Evolutionary conservation across 2,797 vertebrate genomes (phyloP).

Genomic region (Eospalax fontanierii): DNA sequence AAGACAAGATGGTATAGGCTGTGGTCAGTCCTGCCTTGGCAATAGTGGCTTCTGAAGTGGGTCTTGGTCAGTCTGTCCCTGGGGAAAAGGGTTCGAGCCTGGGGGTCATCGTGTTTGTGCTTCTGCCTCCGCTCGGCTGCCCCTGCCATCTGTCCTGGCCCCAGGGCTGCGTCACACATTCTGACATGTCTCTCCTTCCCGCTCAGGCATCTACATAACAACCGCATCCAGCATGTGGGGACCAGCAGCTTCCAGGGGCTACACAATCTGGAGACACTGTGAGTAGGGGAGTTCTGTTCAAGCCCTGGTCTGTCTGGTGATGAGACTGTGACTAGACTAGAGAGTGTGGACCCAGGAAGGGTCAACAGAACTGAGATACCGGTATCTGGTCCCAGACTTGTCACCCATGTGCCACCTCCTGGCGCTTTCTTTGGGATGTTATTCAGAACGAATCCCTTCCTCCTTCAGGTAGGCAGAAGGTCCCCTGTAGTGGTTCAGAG

Average conservation of each 20-base stretch:
- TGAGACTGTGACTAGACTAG: rapidly evolving
- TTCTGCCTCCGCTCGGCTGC: background rate
- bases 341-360: background rate
- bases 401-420: background rate
- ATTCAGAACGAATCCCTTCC: background rate
- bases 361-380: background rate
- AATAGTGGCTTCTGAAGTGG: background rate
- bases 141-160: no score
- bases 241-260: constrained; percentile 96
- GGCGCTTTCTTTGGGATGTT: background rate
- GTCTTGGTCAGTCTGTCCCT: background rate
- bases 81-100: background rate
- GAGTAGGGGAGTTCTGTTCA: constrained; percentile 87
- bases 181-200: constrained; percentile 68
- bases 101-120: background rate
- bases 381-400: background rate
- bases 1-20: background rate
- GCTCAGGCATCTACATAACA: constrained; percentile 97
- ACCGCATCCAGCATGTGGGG: constrained; percentile 95
- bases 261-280: constrained; percentile 97
- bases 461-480: background rate
- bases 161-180: background rate
- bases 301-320: background rate
- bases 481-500: background rate
- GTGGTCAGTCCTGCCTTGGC: background rate